phyloP scores from a whole-genome alignment of 2,113 vertebrate species.

The Oophaga pumilio region DNA sequence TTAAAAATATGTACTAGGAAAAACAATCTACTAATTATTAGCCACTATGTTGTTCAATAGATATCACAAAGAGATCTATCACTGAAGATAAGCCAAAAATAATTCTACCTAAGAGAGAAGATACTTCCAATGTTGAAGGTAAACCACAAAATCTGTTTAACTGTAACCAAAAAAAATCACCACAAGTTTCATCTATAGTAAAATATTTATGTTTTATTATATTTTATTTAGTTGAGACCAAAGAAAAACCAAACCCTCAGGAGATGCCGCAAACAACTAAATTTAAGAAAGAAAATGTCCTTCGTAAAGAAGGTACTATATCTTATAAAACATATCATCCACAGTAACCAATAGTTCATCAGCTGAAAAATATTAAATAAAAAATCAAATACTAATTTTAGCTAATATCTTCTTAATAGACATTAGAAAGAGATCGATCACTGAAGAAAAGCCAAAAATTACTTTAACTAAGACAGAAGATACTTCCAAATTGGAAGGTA shows the following conservation, averaged over 20 bases:
- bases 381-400: too few species aligned
- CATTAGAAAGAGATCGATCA: too few species aligned
- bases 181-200: neutral
- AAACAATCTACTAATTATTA: neutral
- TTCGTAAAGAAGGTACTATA: too few species aligned
- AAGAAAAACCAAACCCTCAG: conserved; percentile 26
- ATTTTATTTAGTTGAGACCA: neutral
- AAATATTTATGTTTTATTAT: neutral
- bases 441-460: too few species aligned
- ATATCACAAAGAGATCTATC: conserved; percentile 47
- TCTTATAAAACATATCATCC: too few species aligned
- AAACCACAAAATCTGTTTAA: neutral
- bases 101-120: conserved; percentile 48
- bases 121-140: conserved; percentile 38
- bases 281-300: too few species aligned
- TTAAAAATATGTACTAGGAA: neutral
- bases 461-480: too few species aligned
- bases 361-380: too few species aligned
- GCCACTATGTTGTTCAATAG: conserved; percentile 11
- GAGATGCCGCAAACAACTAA: too few species aligned
- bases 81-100: conserved; percentile 21
- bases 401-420: too few species aligned
- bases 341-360: too few species aligned
- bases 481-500: too few species aligned
- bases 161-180: neutral